phyloP scores from a whole-genome alignment of 2,888 invertebrate species.

The Lycocerus yunnanus region DNA sequence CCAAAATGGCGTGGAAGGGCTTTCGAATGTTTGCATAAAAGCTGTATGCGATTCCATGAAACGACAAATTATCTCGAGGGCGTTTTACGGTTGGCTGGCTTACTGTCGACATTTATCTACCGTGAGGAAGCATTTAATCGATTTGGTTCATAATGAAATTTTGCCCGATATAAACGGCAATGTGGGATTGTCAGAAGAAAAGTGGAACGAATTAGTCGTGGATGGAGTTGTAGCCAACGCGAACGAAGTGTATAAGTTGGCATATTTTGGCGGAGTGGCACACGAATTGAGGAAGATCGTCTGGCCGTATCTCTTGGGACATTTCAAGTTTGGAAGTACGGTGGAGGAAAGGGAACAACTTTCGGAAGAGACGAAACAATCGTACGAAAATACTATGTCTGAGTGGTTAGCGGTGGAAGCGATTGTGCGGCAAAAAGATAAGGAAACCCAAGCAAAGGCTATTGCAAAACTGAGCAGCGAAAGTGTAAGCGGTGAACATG shows the following conservation, averaged over 20 bases:
- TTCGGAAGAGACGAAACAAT: conserved; percentile 69
- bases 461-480: conserved; percentile 84
- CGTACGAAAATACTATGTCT: conserved; percentile 89
- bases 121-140: conserved; percentile 89
- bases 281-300: conserved; percentile 76
- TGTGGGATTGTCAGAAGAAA: conserved; percentile 74
- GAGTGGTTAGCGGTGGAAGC: conserved; percentile 96
- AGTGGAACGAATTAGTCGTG: conserved; percentile 71
- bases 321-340: conserved; percentile 80
- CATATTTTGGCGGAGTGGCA: conserved; percentile 87
- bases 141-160: conserved; percentile 78
- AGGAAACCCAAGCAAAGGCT: conserved; percentile 82
- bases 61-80: conserved; percentile 90
- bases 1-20: conserved; percentile 54
- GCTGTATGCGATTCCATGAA: conserved; percentile 94
- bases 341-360: conserved; percentile 67
- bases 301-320: conserved; percentile 89
- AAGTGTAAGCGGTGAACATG: conserved; percentile 61
- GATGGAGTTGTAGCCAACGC: conserved; percentile 67
- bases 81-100: conserved; percentile 96
- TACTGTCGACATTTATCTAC: conserved; percentile 92
- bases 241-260: conserved; percentile 78
- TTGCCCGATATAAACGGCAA: conserved; percentile 68
- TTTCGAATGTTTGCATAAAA: conserved; percentile 52
- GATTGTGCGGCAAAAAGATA: conserved; percentile 81